Evolutionary conservation across 2,113 vertebrate genomes (phyloP), one percentile per base, ranked within the genome.

Genomic region (Arothron firmamentum): DNA sequence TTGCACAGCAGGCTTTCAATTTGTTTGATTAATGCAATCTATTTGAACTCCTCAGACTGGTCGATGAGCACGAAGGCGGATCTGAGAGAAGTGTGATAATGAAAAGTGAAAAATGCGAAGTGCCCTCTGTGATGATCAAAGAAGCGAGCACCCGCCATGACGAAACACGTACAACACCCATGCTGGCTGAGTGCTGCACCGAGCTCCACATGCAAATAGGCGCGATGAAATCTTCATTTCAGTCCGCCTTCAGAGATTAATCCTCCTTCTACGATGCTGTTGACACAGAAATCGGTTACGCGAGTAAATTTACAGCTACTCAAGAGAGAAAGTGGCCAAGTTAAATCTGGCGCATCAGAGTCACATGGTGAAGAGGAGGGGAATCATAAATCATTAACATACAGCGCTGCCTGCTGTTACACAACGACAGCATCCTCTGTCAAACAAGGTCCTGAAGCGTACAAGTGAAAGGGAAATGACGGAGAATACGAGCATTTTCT

Each of bases 401-500:
- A 56, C 65, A 66, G 42, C 13, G 6, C 67, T 41, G 55, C 51
- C 48, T 63, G 62, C 56, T 59, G 50, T 72, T 65, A 72, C 65
- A 68, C 72, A 78, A 77, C 57, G 4, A 65, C 67, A 56, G 46
- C 25, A 19, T 64, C 45, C 57, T 70, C 25, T 65, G 56, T 70
- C 70, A 70, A 49, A 38, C 46, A 19, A 69, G 52, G 45, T 77
- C 60, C 61, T 47, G 41, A 58, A 70, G 70, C 52, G 56, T 56
- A 31, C 34, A 62, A 42, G 67, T 34, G 19, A 62, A 70, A 62
- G 9, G 64, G 46, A 52, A 67, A 60, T 31, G 45, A 43, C 56
- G 53, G 10, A 45, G 28, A 56, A 53, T 11, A 50, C 6, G 4
- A 61, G 18, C 17, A 18, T 52, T 31, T 49, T 52, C 50, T 56